Evolutionary conservation across 2,888 invertebrate species (phyloP), one percentile per base, ranked within the genome.

Genomic region (Steinernema hermaphroditum): DNA sequence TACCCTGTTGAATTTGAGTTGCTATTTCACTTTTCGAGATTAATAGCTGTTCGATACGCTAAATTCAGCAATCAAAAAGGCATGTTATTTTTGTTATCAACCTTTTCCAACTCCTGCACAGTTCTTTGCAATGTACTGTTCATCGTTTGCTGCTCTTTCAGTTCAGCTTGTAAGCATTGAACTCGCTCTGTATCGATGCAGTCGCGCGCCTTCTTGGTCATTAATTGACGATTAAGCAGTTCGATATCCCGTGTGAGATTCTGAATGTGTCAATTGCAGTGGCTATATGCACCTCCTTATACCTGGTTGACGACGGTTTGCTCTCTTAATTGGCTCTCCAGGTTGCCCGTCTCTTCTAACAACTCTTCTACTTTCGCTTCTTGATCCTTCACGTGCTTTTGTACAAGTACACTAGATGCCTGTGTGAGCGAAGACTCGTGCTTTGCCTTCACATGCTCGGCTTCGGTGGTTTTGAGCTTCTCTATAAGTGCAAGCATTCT

Each of bases 151-250:
- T 62, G 62, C n/a, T 62, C 62, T 2, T 62, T n/a, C 29, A 62
- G 62, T 62, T 62, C 62, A 32, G 27, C 62, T 29, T 62, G 62
- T 9, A 62, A 16, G 34, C 62, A 62, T 16, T 32, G 32, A 4
- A n/a, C 68, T 19, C 43, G 54, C 29, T 74, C 72, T 0, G 9
- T 70, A 19, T 76, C 75, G n/a, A 76, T 32, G 49, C 72, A 71
- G 34, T 76, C 76, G 22, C 73, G 76, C 14, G 73, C 76, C 24
- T 69, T 73, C 49, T 44, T 75, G 50, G 68, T 76, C 54, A 75
- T 57, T 37, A 76, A 24, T 68, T 76, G 54, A 19, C 34, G 24
- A 6, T 71, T 19, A 19, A 76, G 27, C 24, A 37, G 29, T 22
- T 76, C 70, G 24, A 72, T 44, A 54, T 76, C 73, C 6, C 68